Evolutionary conservation across 2,888 invertebrate genomes (phyloP), one percentile per base, ranked within the genome.

Genomic region (Yponomeuta evonymella): DNA sequence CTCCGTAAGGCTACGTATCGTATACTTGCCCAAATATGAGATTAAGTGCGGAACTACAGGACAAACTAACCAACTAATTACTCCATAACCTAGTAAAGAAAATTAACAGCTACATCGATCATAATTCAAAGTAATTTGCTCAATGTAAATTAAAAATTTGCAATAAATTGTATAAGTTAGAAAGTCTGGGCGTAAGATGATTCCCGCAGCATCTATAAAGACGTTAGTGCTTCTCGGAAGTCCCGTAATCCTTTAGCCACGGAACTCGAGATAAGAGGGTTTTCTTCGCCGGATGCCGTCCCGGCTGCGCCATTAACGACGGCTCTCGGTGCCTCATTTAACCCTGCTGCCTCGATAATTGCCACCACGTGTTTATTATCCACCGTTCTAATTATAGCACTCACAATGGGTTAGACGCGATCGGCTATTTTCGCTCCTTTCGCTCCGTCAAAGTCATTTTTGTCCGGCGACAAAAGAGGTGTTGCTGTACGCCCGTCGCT

Each of bases 331-430:
- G 91, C 86, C 90, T 92, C 92, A 91, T 92, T 92, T 90, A 90
- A 89, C 90, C 86, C 89, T 58, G 88, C 86, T 87, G 86, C 88
- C 80, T 86, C 87, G 90, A 90, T 92, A 92, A 92, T 92, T 92
- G 91, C 92, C 87, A 86, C 89, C 92, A 92, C 89, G 92, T 92
- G 92, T 89, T 89, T 92, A 90, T 91, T 90, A 89, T 85, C 79
- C 85, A 85, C 84, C 86, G 79, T 81, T 87, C 90, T 92, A 91
- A 89, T 90, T 89, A 88, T 90, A 90, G 81, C 82, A 81, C 85
- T 83, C 86, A 91, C 91, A 92, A 92, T 92, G 90, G 90, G 87
- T 89, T 89, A 86, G 89, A 90, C 90, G 89, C 88, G 89, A 89
- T 89, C 79, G 83, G 87, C 84, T 90, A 90, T 90, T 91, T 92